These are phyloP conservation scores for Micropoecilia bifurca DNA, from an alignment of 2,797 vertebrate genomes.

Conservation along the genomic window DNA sequence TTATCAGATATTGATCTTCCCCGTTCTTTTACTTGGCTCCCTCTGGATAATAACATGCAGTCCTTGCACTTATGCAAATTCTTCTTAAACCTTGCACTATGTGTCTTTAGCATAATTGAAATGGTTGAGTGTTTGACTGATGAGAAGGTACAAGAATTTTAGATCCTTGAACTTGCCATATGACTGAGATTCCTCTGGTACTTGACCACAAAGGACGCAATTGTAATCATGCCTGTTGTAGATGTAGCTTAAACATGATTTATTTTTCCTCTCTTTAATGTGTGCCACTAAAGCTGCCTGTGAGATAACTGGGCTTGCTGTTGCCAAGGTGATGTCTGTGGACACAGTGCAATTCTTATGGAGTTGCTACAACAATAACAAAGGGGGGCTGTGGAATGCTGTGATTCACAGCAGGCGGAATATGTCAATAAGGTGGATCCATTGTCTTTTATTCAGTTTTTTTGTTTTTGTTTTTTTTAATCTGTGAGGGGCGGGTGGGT, in stretches of 20 bases:
- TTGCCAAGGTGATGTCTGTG: conserved; percentile 68
- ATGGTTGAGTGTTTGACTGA: conserved; percentile 52
- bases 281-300: conserved; percentile 72
- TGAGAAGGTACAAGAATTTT: conserved; percentile 48
- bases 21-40: conserved; percentile 60
- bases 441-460: conserved; percentile 56
- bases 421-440: conserved; percentile 51
- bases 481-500: conserved; percentile 46
- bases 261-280: conserved; percentile 32
- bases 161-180: conserved; percentile 52
- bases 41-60: conserved; percentile 78
- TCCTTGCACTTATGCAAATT: conserved; percentile 76
- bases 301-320: conserved; percentile 58
- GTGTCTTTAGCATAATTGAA: conserved; percentile 65
- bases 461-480: conserved; percentile 42
- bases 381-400: conserved; percentile 58
- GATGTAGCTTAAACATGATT: conserved; percentile 67
- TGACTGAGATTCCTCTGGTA: conserved; percentile 63
- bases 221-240: conserved; percentile 67
- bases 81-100: conserved; percentile 79
- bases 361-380: conserved; percentile 57
- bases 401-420: conserved; percentile 55
- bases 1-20: conserved; percentile 58
- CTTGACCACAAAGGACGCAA: conserved; percentile 64
- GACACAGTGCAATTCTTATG: conserved; percentile 47